Evolutionary conservation across 2,888 invertebrate genomes (phyloP).

Genomic region (Leucophenga montana): DNA sequence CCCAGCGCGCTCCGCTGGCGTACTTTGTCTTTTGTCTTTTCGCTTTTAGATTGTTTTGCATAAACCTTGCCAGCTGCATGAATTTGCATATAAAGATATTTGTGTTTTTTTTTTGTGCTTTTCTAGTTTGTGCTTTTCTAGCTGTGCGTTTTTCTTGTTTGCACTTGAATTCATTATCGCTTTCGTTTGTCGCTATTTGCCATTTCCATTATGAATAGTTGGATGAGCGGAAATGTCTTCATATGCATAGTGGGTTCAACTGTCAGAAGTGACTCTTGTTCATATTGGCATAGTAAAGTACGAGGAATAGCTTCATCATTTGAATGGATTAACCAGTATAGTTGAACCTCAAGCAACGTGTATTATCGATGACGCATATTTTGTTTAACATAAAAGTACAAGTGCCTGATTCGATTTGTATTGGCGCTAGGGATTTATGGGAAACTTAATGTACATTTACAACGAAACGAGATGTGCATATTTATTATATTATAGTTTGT

Average conservation of each 20-base stretch:
- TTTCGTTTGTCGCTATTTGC: slow-evolving; percentile 34
- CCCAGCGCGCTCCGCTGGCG: slow-evolving; percentile 37
- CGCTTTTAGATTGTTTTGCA: slow-evolving; percentile 17
- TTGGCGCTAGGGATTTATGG: no score
- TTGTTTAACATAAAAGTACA: no score
- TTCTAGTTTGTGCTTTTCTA: slow-evolving; percentile 36
- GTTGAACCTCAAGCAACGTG: no score
- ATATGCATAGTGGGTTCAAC: slow-evolving; percentile 17
- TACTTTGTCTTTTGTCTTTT: slow-evolving; percentile 26
- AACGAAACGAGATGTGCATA: no score
- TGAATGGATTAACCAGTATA: no score
- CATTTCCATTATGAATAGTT: slow-evolving; percentile 28
- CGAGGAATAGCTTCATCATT: no score
- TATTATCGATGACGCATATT: no score
- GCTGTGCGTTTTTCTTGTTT: slow-evolving; percentile 15
- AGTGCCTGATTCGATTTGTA: no score
- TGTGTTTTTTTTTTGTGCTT: slow-evolving; percentile 30
- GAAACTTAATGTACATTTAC: no score
- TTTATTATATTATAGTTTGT: no score
- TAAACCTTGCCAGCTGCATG: slow-evolving; percentile 19
- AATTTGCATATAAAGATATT: slow-evolving; percentile 54
- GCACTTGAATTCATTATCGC: not conserved
- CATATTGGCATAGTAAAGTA: no score
- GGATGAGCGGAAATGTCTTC: slow-evolving; percentile 34
- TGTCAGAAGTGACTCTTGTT: not conserved